These are phyloP conservation scores for Semnopithecus entellus DNA, from an alignment of 2,113 vertebrate species.

Conservation along the genomic window DNA sequence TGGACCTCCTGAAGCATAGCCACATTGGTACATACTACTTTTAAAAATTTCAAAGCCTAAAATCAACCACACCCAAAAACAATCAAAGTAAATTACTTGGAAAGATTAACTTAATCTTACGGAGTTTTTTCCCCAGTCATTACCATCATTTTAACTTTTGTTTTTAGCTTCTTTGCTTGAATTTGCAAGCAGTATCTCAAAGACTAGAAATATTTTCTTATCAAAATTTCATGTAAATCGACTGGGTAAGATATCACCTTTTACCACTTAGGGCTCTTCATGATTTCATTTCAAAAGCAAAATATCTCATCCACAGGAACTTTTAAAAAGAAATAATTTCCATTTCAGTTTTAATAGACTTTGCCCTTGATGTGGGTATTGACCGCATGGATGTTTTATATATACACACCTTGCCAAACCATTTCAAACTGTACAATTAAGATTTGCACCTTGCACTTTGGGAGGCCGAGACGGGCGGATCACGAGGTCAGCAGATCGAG, in stretches of 20 bases:
- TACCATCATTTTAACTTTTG: background rate
- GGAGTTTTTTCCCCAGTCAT: background rate
- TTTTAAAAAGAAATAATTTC: background rate
- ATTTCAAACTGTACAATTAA: background rate
- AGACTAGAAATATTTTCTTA: background rate
- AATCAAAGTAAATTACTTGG: background rate
- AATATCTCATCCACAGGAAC: background rate
- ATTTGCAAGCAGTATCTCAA: background rate
- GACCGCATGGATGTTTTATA: background rate
- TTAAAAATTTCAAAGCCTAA: constrained; percentile 7
- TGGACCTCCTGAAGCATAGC: background rate
- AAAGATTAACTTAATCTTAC: background rate
- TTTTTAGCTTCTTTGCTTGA: background rate
- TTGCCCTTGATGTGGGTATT: background rate
- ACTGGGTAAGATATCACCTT: background rate
- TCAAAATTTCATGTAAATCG: background rate
- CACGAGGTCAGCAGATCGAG: too few species aligned
- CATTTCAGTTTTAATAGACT: background rate
- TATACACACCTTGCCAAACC: background rate
- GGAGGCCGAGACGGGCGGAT: too few species aligned
- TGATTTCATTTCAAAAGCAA: constrained; percentile 1
- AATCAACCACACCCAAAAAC: background rate
- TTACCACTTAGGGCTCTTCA: background rate
- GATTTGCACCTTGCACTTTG: background rate
- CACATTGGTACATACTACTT: background rate